Evolutionary conservation across 2,888 invertebrate genomes (phyloP), one percentile per base, ranked within the genome.

Genomic region (Pristionchus arcanus): DNA sequence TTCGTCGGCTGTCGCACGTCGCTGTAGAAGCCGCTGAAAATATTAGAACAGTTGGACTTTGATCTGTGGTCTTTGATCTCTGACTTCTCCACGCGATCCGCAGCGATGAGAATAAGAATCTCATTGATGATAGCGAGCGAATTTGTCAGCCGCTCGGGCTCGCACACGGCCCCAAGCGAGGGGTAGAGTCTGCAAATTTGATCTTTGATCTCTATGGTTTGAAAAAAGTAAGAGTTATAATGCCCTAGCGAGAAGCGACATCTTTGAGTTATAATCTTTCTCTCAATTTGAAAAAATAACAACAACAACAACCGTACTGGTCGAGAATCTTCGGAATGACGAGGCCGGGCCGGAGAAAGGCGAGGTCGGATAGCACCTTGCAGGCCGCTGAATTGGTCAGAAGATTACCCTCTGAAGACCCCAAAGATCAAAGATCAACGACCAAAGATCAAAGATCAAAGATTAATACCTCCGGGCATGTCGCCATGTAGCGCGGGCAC

Each of bases 301-400:
- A 71, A 88, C 91, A 87, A n/a, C n/a, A n/a, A n/a, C n/a, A n/a
- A n/a, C n/a, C n/a, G n/a, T 19, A 92, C 92, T 92, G 91, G 42
- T 92, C 91, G 53, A 92, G 88, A 25, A 92, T 90, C 71, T 91
- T 91, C 11, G 92, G 91, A 59, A 91, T 90, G 28, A 92, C 91
- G 19, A 89, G 49, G 13, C 91, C 91, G 7, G 91, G 91, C 83
- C 92, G 90, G 13, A 92, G 81, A 13, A 91, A 83, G 25, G 90
- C 89, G 34, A 92, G 87, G 28, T 90, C 86, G 68, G 63, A 81
- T 0, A 89, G 89, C 16, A 89, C 81, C 0, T n/a, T 16, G 21
- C 71, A 31, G n/a, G 74, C 74, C 5, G 55, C 87, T 88, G 74
- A 0, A 88, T n/a, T n/a, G n/a, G n/a, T n/a, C n/a, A n/a, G n/a